Conservation (phyloP, 2,797 vertebrate species). For the Mallotus villosus region DNA sequence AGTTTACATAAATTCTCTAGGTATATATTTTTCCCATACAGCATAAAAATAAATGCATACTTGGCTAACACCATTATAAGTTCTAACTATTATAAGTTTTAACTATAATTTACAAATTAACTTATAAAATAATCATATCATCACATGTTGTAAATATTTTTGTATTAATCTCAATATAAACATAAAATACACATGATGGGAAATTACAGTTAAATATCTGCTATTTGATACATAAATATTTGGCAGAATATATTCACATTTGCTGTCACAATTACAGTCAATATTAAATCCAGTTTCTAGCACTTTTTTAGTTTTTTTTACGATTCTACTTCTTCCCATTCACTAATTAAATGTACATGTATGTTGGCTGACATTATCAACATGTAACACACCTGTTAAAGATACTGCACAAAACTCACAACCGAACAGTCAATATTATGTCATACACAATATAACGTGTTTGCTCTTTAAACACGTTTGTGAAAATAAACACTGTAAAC, state of each 20-base stretch:
- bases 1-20: slow-evolving; percentile 67
- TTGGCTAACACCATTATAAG: slow-evolving; percentile 57
- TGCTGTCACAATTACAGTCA: slow-evolving; percentile 37
- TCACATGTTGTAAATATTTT: slow-evolving; percentile 60
- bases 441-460: slow-evolving; percentile 45
- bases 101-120: slow-evolving; percentile 72
- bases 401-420: slow-evolving; percentile 56
- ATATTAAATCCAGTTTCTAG: slow-evolving; percentile 44
- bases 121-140: slow-evolving; percentile 72
- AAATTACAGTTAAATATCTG: slow-evolving; percentile 42
- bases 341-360: slow-evolving; percentile 29
- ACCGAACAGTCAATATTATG: slow-evolving; percentile 64
- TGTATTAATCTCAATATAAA: slow-evolving; percentile 48
- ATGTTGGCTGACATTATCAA: slow-evolving; percentile 42
- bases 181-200: slow-evolving; percentile 42
- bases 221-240: slow-evolving; percentile 51
- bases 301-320: slow-evolving; percentile 20
- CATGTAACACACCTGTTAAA: slow-evolving; percentile 54
- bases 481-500: slow-evolving; percentile 57
- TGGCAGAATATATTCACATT: slow-evolving; percentile 57
- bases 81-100: slow-evolving; percentile 64
- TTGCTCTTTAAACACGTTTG: slow-evolving; percentile 35
- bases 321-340: slow-evolving; percentile 21
- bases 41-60: slow-evolving; percentile 75
- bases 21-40: slow-evolving; percentile 61